These are phyloP conservation scores for Dynastes tityus DNA, from an alignment of 2,888 invertebrate genomes.

Conservation along the genomic window DNA sequence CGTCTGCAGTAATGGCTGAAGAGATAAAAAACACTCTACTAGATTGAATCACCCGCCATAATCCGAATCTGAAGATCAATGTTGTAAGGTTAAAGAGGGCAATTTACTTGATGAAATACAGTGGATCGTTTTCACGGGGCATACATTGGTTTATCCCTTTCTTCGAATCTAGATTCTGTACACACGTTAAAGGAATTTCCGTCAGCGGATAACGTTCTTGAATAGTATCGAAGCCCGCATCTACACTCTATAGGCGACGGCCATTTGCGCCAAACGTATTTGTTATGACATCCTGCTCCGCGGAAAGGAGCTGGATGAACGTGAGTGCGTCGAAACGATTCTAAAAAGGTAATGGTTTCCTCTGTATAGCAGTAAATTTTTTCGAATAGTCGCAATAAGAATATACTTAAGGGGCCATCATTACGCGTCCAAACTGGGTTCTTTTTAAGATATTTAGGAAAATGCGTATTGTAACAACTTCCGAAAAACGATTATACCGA, in stretches of 20 bases:
- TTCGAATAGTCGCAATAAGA: too few species aligned
- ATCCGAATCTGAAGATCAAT: conserved; percentile 50
- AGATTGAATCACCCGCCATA: conserved; percentile 50
- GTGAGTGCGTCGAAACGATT: too few species aligned
- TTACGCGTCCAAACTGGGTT: too few species aligned
- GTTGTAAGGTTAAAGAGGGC: conserved; percentile 50
- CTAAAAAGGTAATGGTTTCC: too few species aligned
- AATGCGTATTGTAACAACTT: too few species aligned
- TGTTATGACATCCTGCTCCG: conserved; percentile 17
- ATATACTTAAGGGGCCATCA: too few species aligned
- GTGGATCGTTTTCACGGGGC: conserved; percentile 32
- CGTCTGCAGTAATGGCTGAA: conserved; percentile 44
- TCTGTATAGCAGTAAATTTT: too few species aligned
- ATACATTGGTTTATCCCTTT: conserved; percentile 25
- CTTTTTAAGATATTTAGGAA: too few species aligned
- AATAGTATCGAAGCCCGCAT: background rate
- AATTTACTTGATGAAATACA: conserved; percentile 51
- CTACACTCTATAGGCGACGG: background rate
- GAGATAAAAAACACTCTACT: conserved; percentile 52
- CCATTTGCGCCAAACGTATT: background rate
- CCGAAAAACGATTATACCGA: too few species aligned
- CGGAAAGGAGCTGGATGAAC: background rate
- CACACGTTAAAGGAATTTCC: conserved; percentile 28
- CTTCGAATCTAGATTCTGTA: conserved; percentile 32
- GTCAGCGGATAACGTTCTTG: conserved; percentile 2